These are phyloP conservation scores for Zaprionus gabonicus DNA, from an alignment of 1,140 invertebrate genomes.

Conservation along the genomic window DNA sequence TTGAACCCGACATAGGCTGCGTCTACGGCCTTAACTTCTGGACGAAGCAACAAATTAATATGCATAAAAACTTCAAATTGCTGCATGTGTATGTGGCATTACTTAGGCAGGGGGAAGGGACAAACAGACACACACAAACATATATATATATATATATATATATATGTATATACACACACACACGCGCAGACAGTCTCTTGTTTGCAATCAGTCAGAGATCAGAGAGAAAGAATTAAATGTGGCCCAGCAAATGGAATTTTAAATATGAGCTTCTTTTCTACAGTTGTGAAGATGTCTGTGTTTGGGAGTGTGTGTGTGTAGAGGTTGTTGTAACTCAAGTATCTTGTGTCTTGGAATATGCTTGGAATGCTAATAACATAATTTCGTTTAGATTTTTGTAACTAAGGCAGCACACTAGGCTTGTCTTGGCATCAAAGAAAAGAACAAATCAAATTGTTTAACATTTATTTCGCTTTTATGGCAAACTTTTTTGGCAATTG, in stretches of 20 bases:
- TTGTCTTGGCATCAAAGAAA: too few relatives aligned
- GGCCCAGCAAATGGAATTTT: slow-evolving; percentile 15
- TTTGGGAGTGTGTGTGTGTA: background rate
- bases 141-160: too few relatives aligned
- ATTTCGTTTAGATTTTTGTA: too few relatives aligned
- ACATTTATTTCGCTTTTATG: too few relatives aligned
- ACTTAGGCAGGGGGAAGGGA: slow-evolving; percentile 27
- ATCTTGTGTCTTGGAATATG: background rate
- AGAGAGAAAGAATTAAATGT: slow-evolving; percentile 14
- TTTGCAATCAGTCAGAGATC: slow-evolving; percentile 32
- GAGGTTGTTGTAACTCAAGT: background rate
- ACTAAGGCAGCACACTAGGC: too few relatives aligned
- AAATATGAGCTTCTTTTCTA: background rate
- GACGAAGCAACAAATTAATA: slow-evolving; percentile 39
- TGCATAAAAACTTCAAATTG: slow-evolving; percentile 45
- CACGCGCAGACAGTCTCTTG: background rate
- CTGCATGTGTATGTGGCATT: slow-evolving; percentile 9
- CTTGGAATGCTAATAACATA: background rate
- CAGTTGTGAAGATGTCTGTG: background rate
- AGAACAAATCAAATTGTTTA: too few relatives aligned
- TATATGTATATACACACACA: background rate
- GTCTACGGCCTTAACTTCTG: background rate
- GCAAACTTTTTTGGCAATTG: too few relatives aligned
- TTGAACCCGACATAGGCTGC: slow-evolving; percentile 49
- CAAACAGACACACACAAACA: slow-evolving; percentile 7